Evolutionary conservation across 2,113 vertebrate species (phyloP).

Genomic region (human): DNA sequence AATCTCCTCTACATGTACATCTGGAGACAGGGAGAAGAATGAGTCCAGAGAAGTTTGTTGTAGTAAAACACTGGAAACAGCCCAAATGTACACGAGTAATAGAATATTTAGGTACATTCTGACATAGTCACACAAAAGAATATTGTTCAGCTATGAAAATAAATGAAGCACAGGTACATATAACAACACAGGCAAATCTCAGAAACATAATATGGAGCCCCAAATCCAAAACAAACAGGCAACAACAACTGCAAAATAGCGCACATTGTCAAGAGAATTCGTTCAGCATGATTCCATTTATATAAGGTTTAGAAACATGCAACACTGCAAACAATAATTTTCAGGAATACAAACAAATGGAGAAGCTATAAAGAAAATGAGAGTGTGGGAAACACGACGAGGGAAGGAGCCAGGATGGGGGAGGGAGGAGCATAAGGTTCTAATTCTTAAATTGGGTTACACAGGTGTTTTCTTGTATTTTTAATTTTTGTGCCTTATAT

Average conservation of each 20-base stretch:
- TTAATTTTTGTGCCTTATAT: background rate
- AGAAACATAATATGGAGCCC: background rate
- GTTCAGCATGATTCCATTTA: accelerated
- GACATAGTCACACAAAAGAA: background rate
- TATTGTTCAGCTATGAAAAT: background rate
- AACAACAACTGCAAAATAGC: background rate
- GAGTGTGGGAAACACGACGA: accelerated
- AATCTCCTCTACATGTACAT: accelerated
- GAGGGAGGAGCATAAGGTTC: background rate
- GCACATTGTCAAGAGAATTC: background rate
- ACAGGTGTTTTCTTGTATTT: background rate
- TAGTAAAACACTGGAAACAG: background rate
- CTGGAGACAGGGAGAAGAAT: background rate
- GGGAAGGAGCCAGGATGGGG: background rate
- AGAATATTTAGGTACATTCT: accelerated
- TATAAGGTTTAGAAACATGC: background rate
- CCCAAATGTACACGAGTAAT: background rate
- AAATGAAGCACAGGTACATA: background rate
- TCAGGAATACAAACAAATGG: background rate
- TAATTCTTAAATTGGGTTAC: too few species aligned
- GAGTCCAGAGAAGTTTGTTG: background rate
- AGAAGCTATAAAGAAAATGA: background rate
- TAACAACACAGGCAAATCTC: background rate
- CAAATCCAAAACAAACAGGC: background rate
- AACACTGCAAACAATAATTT: background rate